A percentile compares a stretch with the other conserved stretches of the same genome.
Evolutionary conservation across 2,888 invertebrate genomes (phyloP).

Genomic region (Neocrepidodera transversa): DNA sequence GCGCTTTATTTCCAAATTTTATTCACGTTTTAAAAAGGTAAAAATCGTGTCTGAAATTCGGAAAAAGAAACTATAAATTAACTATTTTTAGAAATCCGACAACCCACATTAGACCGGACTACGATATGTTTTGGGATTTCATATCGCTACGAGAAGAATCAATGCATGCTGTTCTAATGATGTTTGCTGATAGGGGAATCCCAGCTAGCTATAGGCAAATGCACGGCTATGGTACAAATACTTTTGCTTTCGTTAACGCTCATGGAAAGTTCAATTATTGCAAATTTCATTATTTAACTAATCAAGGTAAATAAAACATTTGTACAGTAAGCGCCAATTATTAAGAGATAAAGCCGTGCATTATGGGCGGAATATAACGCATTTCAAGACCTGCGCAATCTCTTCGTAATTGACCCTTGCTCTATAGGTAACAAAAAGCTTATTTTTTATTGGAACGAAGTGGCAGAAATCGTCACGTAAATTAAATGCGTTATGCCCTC

Average conservation of each 20-base stretch:
- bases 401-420: too few species aligned
- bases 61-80: too few species aligned
- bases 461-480: too few species aligned
- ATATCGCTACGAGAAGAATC: slow-evolving; percentile 86
- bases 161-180: slow-evolving; percentile 83
- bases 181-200: slow-evolving; percentile 92
- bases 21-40: slow-evolving; percentile 92
- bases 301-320: slow-evolving; percentile 70
- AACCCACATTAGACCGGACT: slow-evolving; percentile 83
- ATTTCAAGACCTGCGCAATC: too few species aligned
- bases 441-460: too few species aligned
- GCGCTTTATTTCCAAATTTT: slow-evolving; percentile 89
- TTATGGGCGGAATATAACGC: too few species aligned
- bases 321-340: too few species aligned
- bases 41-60: too few species aligned
- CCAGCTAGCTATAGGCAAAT: slow-evolving; percentile 78
- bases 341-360: too few species aligned
- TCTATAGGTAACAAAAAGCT: too few species aligned
- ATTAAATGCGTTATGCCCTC: too few species aligned
- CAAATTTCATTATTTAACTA: slow-evolving; percentile 91
- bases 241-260: slow-evolving; percentile 87
- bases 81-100: slow-evolving; percentile 77
- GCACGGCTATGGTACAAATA: slow-evolving; percentile 94
- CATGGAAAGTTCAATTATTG: slow-evolving; percentile 76
- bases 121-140: slow-evolving; percentile 97